Base-by-base conservation (phyloP, 2,888 invertebrate species). In the Tipula lateralis region DNA sequence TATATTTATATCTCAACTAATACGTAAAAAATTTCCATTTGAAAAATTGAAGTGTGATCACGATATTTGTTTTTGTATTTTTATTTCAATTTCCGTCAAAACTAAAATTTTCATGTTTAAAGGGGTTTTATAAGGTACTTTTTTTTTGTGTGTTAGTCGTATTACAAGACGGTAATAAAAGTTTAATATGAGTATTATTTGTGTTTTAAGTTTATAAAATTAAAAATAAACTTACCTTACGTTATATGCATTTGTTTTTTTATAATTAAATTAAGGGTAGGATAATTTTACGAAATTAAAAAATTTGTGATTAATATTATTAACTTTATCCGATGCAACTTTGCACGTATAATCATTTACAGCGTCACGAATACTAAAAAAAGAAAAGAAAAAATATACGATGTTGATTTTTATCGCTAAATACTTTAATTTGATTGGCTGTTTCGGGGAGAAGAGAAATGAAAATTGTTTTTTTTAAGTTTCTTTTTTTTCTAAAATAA, bases 311-410 rank as follows among this genome's bases (percentile, higher is more conserved):
- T 66, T 66, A n/a, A n/a, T 66, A n/a, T 66, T 66, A n/a, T 66
- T 24, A 66, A 66, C 66, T 66, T 66, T 19, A 24, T 24, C 24
- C 66, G 24, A 66, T 66, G 66, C 66, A 66, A 66, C 50, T 50
- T 50, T 66, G 66, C 66, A 66, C 66, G 66, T 66, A 66, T 24
- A 66, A 66, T 66, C 66, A 66, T 66, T 66, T 66, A 66, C 19
- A 66, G 66, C 66, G 66, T 66, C 66, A 66, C 66, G 66, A 66
- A 66, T 66, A 66, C 66, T 66, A 66, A 66, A 66, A 66, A 66
- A 66, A 66, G 24, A 9, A 66, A 66, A 66, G 66, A 66, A 66
- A 66, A 66, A 66, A 66, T 66, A 66, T 66, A 66, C 66, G 66
- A 66, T 66, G 66, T 66, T 66, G 66, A 66, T 66, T 66, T 66